Evolutionary conservation across 2,113 vertebrate genomes (phyloP).

Genomic region (Aythya baeri): DNA sequence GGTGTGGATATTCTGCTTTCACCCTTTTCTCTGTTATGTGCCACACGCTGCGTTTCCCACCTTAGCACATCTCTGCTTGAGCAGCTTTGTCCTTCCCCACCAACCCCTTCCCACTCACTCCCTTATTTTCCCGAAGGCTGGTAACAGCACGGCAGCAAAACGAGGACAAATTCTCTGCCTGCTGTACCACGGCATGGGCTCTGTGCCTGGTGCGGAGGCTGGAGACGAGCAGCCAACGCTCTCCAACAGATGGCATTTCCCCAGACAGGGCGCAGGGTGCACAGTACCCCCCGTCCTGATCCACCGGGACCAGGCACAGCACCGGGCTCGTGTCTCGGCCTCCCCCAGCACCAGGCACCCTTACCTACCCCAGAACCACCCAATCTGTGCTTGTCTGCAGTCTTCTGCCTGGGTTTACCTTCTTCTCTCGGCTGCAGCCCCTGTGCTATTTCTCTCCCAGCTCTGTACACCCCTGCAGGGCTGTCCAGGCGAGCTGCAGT

Average conservation of each 20-base stretch:
- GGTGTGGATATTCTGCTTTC: not conserved
- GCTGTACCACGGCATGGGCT: rapidly evolving
- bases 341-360: not conserved
- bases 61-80: not conserved
- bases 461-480: not conserved
- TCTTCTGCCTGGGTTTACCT: rapidly evolving
- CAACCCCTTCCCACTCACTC: not conserved
- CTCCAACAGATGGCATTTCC: not conserved
- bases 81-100: not conserved
- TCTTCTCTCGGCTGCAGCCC: rapidly evolving
- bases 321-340: not conserved
- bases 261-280: too few relatives aligned
- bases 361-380: too few relatives aligned
- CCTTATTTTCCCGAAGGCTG: not conserved
- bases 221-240: not conserved
- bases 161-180: not conserved
- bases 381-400: rapidly evolving
- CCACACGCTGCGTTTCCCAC: not conserved
- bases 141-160: not conserved
- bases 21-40: not conserved
- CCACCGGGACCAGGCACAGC: not conserved
- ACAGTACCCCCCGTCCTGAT: too few relatives aligned
- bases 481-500: not conserved
- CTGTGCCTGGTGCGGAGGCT: not conserved
- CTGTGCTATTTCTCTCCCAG: not conserved